Percentiles rank a stretch among this genome's conserved stretches.
Conservation (phyloP, 2,888 invertebrate genomes). For the Clivina fossor region DNA sequence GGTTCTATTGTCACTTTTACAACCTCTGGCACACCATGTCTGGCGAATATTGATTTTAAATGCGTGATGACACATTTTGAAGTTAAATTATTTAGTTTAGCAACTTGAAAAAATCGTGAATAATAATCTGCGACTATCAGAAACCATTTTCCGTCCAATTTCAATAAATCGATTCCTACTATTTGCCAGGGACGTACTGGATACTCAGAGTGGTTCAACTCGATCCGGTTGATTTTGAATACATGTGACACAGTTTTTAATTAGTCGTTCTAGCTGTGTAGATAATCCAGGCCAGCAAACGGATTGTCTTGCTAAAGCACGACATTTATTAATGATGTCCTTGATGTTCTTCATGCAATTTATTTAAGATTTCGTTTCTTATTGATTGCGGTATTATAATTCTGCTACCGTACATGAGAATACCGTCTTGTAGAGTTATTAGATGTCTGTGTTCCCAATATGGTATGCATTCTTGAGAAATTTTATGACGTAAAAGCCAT, state of each 20-base stretch:
- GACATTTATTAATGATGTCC: too few species aligned
- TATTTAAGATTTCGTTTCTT: slow-evolving; percentile 22
- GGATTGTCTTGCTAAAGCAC: too few species aligned
- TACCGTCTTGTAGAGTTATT: slow-evolving; percentile 24
- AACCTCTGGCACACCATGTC: slow-evolving; percentile 39
- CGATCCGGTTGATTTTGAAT: slow-evolving; percentile 21
- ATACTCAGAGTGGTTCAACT: slow-evolving; percentile 5
- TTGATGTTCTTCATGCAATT: slow-evolving; percentile 34
- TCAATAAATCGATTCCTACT: slow-evolving; percentile 2
- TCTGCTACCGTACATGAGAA: slow-evolving; percentile 22
- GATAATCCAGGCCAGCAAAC: too few species aligned
- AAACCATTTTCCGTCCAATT: slow-evolving; percentile 23
- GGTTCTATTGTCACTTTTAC: slow-evolving; percentile 17
- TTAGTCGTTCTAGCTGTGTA: slow-evolving; percentile 22
- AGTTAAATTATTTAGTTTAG: slow-evolving; percentile 16
- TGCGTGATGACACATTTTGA: slow-evolving; percentile 18
- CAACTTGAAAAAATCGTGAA: slow-evolving; percentile 38
- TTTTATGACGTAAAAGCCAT: slow-evolving; percentile 29
- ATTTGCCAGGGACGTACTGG: slow-evolving; percentile 28
- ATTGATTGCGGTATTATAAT: slow-evolving; percentile 26
- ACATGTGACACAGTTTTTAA: slow-evolving; percentile 30
- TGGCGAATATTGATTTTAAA: slow-evolving; percentile 36
- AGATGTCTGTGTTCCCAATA: slow-evolving; percentile 30
- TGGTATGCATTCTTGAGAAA: slow-evolving; percentile 6
- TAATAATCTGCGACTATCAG: slow-evolving; percentile 38